Evolutionary conservation across 2,797 vertebrate genomes (phyloP).

Genomic region (Synaphobranchus kaupii): DNA sequence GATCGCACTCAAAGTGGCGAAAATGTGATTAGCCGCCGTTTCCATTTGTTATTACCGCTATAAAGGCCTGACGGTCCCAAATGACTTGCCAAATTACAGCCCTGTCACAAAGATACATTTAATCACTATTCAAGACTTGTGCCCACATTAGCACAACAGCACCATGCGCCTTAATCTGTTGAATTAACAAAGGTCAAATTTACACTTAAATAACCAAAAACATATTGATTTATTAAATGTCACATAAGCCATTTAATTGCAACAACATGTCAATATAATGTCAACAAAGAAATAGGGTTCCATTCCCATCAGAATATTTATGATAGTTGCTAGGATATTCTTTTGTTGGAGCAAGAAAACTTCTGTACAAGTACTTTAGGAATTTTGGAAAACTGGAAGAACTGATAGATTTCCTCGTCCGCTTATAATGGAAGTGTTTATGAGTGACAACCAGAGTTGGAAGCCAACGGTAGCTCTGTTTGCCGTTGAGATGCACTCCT

Average conservation of each 20-base stretch:
- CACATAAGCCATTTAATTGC: not conserved
- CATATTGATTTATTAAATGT: not conserved
- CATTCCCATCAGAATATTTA: not conserved
- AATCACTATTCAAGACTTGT: not conserved
- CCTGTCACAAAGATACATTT: not conserved
- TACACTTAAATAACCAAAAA: not conserved
- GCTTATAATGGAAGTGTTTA: not conserved
- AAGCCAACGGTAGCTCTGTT: not conserved
- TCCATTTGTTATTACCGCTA: not conserved
- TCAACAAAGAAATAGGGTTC: not conserved
- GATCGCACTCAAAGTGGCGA: not conserved
- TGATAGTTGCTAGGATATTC: not conserved
- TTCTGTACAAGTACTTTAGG: not conserved
- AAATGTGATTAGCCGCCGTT: not conserved
- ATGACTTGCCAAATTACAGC: not conserved
- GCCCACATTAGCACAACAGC: not conserved
- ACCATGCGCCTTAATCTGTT: not conserved
- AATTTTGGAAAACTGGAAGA: not conserved
- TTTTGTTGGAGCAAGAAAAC: not conserved
- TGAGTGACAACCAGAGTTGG: not conserved
- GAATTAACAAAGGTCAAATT: not conserved
- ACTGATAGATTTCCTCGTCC: not conserved
- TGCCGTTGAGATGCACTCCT: not conserved
- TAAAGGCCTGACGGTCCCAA: not conserved
- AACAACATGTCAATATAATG: not conserved